Conservation (phyloP, 1,140 invertebrate species). For the Bombus impatiens region DNA sequence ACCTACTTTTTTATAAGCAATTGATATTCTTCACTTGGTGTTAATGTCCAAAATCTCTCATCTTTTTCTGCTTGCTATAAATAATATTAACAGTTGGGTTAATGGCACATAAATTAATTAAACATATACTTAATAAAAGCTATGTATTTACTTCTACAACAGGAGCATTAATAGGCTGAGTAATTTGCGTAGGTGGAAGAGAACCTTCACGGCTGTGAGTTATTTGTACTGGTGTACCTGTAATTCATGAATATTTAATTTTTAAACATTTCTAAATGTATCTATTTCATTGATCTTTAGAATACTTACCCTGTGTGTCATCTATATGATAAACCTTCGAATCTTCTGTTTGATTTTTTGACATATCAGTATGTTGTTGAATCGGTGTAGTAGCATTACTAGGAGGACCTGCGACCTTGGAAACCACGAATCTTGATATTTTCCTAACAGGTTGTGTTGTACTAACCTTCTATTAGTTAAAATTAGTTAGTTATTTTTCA, state of each 20-base stretch:
- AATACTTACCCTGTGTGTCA: conserved; percentile 69
- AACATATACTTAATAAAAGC: not conserved
- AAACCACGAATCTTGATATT: conserved; percentile 83
- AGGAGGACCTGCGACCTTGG: conserved; percentile 81
- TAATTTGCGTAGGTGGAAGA: conserved; percentile 73
- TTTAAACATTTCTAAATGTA: conserved; percentile 5
- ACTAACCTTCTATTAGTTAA: conserved; percentile 54
- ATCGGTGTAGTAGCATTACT: conserved; percentile 47
- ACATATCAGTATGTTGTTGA: conserved; percentile 61
- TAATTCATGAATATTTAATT: not conserved
- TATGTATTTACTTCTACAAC: conserved; percentile 71
- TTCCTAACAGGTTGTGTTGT: conserved; percentile 77
- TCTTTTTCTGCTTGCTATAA: conserved; percentile 76
- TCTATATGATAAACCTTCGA: conserved; percentile 66
- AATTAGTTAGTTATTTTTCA: conserved; percentile 45
- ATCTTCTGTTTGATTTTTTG: conserved; percentile 61
- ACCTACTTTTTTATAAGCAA: conserved; percentile 79
- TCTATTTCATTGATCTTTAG: not conserved
- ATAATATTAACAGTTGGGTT: not conserved
- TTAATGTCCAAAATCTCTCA: conserved; percentile 74
- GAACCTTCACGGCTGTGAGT: conserved; percentile 79
- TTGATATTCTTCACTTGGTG: conserved; percentile 81
- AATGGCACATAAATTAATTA: not conserved
- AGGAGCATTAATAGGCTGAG: conserved; percentile 48
- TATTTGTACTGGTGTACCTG: conserved; percentile 66